phyloP scores from a whole-genome alignment of 30 jellyfish, hydroid and myxozoan genomes.

The Catostylus mosaicus region DNA sequence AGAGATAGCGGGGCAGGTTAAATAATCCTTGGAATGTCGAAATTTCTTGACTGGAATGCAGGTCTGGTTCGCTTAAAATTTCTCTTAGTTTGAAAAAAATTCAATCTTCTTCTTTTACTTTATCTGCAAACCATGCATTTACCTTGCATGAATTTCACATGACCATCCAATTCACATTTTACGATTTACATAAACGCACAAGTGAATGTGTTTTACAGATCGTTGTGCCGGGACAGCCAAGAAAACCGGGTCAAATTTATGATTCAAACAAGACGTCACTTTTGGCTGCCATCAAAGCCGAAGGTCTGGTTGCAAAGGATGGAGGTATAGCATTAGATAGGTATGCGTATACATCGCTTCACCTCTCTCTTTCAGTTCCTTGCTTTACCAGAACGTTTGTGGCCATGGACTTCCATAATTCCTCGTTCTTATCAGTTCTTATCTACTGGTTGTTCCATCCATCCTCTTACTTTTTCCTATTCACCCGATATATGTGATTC shows the following conservation, averaged over 20 bases:
- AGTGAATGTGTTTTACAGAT: constrained; percentile 60
- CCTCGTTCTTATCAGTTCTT: neutral
- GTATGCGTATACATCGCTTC: constrained; percentile 27
- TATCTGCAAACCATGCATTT: too few relatives aligned
- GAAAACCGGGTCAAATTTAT: constrained; percentile 81
- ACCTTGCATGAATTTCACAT: too few relatives aligned
- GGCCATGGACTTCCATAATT: neutral
- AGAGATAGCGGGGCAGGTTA: too few relatives aligned
- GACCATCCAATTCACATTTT: too few relatives aligned
- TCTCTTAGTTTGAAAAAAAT: too few relatives aligned
- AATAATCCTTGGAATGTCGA: too few relatives aligned
- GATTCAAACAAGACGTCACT: constrained; percentile 86
- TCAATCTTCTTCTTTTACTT: too few relatives aligned
- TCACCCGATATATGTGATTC: too few relatives aligned
- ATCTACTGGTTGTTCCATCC: neutral
- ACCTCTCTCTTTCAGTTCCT: neutral
- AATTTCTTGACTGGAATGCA: too few relatives aligned
- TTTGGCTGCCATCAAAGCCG: constrained; percentile 77
- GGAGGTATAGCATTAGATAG: constrained; percentile 87
- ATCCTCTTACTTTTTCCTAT: too few relatives aligned
- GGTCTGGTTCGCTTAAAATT: too few relatives aligned
- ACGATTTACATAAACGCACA: too few relatives aligned
- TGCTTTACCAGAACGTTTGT: neutral
- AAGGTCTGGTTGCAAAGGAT: constrained; percentile 84
- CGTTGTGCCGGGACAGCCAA: constrained; percentile 87